phyloP scores from a whole-genome alignment of 2,888 invertebrate genomes.

The Callyntrura sp. region DNA sequence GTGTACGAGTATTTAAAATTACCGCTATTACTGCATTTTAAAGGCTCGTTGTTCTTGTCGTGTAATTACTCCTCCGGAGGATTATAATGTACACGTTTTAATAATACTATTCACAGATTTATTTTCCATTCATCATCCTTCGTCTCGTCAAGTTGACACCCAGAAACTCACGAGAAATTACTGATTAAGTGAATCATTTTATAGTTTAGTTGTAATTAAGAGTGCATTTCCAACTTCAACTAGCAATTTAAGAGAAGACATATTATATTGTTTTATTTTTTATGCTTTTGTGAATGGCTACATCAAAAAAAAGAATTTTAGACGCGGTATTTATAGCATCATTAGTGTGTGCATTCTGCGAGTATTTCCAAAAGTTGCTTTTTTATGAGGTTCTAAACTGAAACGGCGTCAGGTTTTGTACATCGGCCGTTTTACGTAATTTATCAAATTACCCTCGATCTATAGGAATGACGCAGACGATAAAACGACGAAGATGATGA shows the following conservation, averaged over 20 bases:
- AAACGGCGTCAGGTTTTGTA: constrained; percentile 17
- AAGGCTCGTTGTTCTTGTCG: no score
- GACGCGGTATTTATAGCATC: constrained; percentile 1
- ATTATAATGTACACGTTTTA: no score
- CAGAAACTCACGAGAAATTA: neutral
- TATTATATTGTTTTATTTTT: neutral
- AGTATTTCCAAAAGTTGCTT: neutral
- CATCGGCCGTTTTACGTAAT: neutral
- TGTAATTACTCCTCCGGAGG: no score
- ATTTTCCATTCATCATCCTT: no score
- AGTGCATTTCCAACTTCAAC: neutral
- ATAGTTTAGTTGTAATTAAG: neutral
- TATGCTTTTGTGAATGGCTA: constrained; percentile 29
- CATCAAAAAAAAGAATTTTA: no score
- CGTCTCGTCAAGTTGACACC: neutral
- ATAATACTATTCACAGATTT: no score
- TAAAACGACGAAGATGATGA: neutral
- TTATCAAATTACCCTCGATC: neutral
- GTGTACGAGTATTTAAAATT: no score
- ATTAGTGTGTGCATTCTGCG: neutral
- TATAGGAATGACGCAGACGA: neutral
- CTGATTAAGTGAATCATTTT: neutral
- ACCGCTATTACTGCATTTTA: no score
- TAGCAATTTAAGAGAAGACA: neutral
- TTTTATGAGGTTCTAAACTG: constrained; percentile 31